Base-by-base conservation (phyloP, 2,797 vertebrate genomes). In the Coranthus polyacanthus region DNA sequence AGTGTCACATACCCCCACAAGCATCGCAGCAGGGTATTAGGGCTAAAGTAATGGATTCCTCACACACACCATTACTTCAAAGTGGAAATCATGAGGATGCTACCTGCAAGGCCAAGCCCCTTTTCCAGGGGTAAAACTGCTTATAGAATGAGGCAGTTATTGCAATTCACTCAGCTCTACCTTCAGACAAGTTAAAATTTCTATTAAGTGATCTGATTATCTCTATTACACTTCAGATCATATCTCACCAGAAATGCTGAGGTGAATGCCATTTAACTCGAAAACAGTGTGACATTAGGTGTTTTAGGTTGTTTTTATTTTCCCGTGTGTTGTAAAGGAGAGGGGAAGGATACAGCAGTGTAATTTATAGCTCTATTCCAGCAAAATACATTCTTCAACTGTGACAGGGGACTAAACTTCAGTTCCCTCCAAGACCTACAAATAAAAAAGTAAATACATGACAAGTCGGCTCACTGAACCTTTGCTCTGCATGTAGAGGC, bases 31-130 rank as follows among this genome's bases (percentile, higher is more conserved):
- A 75, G 85, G 79, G 73, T 76, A 72, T 74, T 72, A 68, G 65
- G 68, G 60, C 70, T 84, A 77, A 86, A 73, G 75, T 81, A 90
- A 91, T 89, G 85, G 82, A 88, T 86, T 90, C 56, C 71, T 88
- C 78, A 50, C 83, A 89, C 85, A 83, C 55, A 6, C 80, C 85
- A 88, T 90, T 88, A 88, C 77, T 86, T 87, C 79, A 82, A 89
- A 80, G 60, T 82, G 72, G 75, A 87, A 85, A 84, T 79, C 66
- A 74, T 53, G 72, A 64, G 65, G 58, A 81, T 47, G 56, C 63
- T 69, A 84, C 81, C 81, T 86, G 83, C 46, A 44, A 85, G 65
- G 53, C 86, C 74, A 45, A 51, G 32, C 47, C 55, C 59, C 59
- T 56, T 59, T 57, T 32, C 47, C 45, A 36, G 46, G 34, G 75